Base-by-base conservation (phyloP, 2,888 invertebrate species). In the Alcis repandata region DNA sequence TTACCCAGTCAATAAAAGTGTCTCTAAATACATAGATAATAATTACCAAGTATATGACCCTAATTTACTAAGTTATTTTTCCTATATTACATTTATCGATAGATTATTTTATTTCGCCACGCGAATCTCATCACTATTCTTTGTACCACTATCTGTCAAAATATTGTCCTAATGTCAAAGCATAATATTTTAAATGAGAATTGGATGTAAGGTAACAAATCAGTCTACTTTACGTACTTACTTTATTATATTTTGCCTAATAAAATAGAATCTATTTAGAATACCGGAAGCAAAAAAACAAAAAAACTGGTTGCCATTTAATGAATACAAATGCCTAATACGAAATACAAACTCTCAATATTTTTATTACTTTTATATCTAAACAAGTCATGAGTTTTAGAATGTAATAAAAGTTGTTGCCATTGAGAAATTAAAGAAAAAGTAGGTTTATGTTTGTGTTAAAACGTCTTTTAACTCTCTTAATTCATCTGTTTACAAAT, bases 391-490 rank as follows among this genome's bases (percentile, higher is more conserved):
- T 46, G 48, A 46, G 17, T 49, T 59, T 49, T 49, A 59, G 38
- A 36, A 53, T 46, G 60, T 46, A 38, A 53, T 60, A 46, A 60
- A 60, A 53, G 22, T 52, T 4, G 54, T 45, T 40, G 32, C n/a
- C 45, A 48, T 32, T 60, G 15, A 60, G 53, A 60, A 46, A 40
- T 48, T 60, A 15, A 22, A 45, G 33, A 20, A 33, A 33, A 61
- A 54, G 61, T 54, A 48, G 54, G 61, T 61, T 61, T 61, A 54
- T 32, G 48, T 54, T n/a, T 33, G 13, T 40, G 60, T 45, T 22
- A 22, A 53, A 41, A 53, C 7, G 40, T n/a, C 15, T 40, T n/a
- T n/a, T n/a, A n/a, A n/a, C n/a, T n/a, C n/a, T n/a, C n/a, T n/a
- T n/a, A n/a, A 36, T 13, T 36, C 9, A 13, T 36, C 38, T 15